Evolutionary conservation across 2,797 vertebrate genomes (phyloP), one percentile per base, ranked within the genome.

Genomic region (Sphenopsis melanotis): DNA sequence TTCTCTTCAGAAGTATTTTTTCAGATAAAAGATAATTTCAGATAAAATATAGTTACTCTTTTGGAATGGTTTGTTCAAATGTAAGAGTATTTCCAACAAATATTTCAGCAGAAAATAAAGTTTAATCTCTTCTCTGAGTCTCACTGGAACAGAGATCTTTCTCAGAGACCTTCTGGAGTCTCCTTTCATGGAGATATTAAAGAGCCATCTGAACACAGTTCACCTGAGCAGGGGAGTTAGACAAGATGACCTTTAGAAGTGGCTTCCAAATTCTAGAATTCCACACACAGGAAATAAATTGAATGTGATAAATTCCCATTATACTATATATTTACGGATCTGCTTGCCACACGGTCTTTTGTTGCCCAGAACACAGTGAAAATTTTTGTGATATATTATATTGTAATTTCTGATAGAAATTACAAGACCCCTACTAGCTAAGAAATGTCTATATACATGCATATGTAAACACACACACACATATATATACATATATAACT

Each of bases 31-130:
- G 19, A 37, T 34, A 29, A 41, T 71, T 60, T n/a, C 34, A 46
- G 39, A 3, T 36, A 70, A 74, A 39, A 61, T 17, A 37, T 32
- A 29, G 2, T 32, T 69, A 19, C 22, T 21, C 5, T 56, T 55
- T 69, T 42, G 30, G 13, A 55, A n/a, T 6, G 22, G 17, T 68
- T 76, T 60, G 5, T 60, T 72, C 17, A 69, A 71, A 71, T 56
- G 26, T 46, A 78, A 65, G 11, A 42, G 47, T 37, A 50, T 15
- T 7, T 29, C 5, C 12, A 68, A 42, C 7, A 49, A 32, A 26
- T 0, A 30, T 39, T 23, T 46, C 0, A 3, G 5, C 8, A 11
- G 3, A 47, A 52, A 72, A 60, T n/a, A 22, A 60, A 26, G 2
- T 49, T 74, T 61, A 34, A 16, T 61, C 8, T 63, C 6, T 74